Evolutionary conservation across 2,113 vertebrate genomes (phyloP), one percentile per base, ranked within the genome.

Genomic region (Rhynchopsitta pachyrhyncha): DNA sequence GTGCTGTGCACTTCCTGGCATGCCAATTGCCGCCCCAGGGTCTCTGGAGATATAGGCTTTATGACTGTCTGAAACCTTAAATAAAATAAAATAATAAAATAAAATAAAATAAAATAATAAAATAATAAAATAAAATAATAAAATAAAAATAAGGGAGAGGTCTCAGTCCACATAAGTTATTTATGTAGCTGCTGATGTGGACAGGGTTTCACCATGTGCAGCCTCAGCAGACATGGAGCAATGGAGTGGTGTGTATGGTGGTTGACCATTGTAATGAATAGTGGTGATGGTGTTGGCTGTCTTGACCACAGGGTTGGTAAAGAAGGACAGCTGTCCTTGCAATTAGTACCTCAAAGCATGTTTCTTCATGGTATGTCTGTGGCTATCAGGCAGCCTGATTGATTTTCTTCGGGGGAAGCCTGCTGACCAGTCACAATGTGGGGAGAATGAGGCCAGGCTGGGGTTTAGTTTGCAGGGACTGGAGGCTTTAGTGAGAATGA

Each of bases 311-410:
- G 27, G 69, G 53, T 77, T 31, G 28, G 55, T 71, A 31, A 91
- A 90, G 82, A 73, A 96, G 80, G 93, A 86, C 97, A 97, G 97
- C 98, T 98, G 98, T 75, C 76, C 92, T 87, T 83, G 93, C 97
- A 92, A 75, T 97, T 95, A 67, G 92, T 87, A 59, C 96, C 71
- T 97, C 95, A 93, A 96, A 82, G 95, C 86, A 44, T 97, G 95
- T 85, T 88, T 93, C 96, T 97, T 96, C 94, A 94, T 73, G 96
- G 94, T 77, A 20, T 27, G 71, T 92, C 68, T 95, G 90, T 73
- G 53, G 57, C 91, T 95, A n/a, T 95, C 84, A 84, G 92, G 78
- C 53, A 93, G 90, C 74, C 92, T 92, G 94, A 97, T 96, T 93
- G 57, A 95, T 95, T 96, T 76, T 84, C 74, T 96, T 87, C 42